Evolutionary conservation across 2,113 vertebrate genomes (phyloP).

Genomic region (Mobula birostris): DNA sequence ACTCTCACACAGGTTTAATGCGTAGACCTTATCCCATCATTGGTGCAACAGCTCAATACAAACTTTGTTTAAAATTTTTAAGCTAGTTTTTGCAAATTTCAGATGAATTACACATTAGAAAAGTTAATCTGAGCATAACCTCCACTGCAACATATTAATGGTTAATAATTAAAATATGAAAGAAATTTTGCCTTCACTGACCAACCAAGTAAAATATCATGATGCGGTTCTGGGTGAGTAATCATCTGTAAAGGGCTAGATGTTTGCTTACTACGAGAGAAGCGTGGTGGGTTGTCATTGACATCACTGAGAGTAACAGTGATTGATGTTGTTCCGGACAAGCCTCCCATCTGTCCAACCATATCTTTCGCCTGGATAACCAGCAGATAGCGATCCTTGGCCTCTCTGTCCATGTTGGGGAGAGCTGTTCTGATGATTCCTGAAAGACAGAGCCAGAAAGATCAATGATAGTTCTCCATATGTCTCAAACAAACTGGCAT

Average conservation of each 20-base stretch:
- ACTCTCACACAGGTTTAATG: too few species aligned
- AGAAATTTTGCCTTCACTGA: too few species aligned
- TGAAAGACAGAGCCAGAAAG: constrained; percentile 48
- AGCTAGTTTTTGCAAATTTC: too few species aligned
- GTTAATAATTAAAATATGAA: background rate
- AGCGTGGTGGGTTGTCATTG: constrained; percentile 89
- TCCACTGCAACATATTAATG: background rate
- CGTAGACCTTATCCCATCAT: too few species aligned
- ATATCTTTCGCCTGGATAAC: constrained; percentile 98
- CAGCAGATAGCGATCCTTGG: constrained; percentile 86
- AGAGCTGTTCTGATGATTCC: constrained; percentile 91
- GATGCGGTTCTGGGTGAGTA: background rate
- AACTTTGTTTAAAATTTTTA: too few species aligned
- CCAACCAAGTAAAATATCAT: too few species aligned
- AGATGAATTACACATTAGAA: background rate
- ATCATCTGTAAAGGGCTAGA: background rate
- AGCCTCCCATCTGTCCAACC: constrained; percentile 92
- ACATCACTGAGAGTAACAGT: constrained; percentile 88
- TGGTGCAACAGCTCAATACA: too few species aligned
- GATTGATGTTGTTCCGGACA: constrained; percentile 88
- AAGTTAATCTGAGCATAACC: background rate
- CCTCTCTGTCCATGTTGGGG: constrained; percentile 93
- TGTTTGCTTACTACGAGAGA: constrained; percentile 72
- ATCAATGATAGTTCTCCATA: background rate
- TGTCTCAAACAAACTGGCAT: background rate